phyloP scores from a whole-genome alignment of 2,797 vertebrate genomes.

The Anolis apletophallus region DNA sequence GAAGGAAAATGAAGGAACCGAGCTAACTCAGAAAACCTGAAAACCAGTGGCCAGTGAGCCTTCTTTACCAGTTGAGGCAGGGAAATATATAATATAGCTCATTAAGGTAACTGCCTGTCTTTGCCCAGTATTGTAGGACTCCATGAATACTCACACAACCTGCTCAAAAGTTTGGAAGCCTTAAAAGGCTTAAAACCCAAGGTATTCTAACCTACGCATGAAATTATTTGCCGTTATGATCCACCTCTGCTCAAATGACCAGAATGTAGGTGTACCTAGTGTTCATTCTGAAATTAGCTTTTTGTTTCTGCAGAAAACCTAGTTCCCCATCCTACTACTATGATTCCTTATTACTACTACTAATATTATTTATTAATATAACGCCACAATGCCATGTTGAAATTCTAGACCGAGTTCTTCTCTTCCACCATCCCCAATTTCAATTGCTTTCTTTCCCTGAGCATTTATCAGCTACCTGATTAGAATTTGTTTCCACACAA shows the following conservation, averaged over 20 bases:
- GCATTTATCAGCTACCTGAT: slow-evolving; percentile 99
- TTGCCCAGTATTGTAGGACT: background rate
- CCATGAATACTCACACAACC: background rate
- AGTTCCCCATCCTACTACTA: slow-evolving; percentile 70
- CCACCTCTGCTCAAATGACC: slow-evolving; percentile 44
- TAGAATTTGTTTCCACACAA: slow-evolving; percentile 99
- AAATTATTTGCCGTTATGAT: slow-evolving; percentile 41
- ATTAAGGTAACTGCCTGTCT: background rate
- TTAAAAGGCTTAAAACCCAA: slow-evolving; percentile 22
- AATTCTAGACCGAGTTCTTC: slow-evolving; percentile 83
- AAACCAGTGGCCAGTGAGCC: background rate
- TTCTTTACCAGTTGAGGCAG: background rate
- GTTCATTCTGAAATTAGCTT: slow-evolving; percentile 70
- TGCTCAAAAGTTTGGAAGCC: slow-evolving; percentile 53
- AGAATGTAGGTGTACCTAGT: slow-evolving; percentile 69
- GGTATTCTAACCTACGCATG: slow-evolving; percentile 34
- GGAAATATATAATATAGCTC: background rate
- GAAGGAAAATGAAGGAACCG: background rate
- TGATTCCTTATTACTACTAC: slow-evolving; percentile 51
- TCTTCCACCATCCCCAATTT: slow-evolving; percentile 79
- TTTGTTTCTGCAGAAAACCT: slow-evolving; percentile 74
- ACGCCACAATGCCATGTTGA: slow-evolving; percentile 82
- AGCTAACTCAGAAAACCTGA: background rate
- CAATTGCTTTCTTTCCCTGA: slow-evolving; percentile 89
- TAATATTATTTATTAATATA: slow-evolving; percentile 72